Base-by-base conservation (phyloP, 2,888 invertebrate species). In the Tillus elongatus region DNA sequence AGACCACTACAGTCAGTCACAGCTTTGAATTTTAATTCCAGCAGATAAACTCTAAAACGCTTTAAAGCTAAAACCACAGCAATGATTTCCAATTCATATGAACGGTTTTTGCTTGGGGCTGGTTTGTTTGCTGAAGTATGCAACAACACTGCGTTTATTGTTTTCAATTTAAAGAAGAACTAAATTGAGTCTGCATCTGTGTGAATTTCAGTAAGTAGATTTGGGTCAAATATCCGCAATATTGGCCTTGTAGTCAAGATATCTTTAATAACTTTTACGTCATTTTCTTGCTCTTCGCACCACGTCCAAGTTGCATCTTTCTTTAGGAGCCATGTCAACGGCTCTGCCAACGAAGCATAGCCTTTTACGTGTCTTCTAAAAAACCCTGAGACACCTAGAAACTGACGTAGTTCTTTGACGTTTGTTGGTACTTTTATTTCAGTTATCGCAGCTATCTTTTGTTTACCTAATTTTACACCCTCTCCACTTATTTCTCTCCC, bases 361-460 rank as follows among this genome's bases (percentile, higher is more conserved):
- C 42, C 34, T 30, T 36, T 37, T 8, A 19, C n/a, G n/a, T 8
- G n/a, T n/a, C 24, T 6, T 8, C 24, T 6, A n/a, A 19, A 19
- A n/a, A 19, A 19, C 24, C 24, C 24, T 6, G 24, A 8, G 6
- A 19, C 6, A 6, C 24, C 24, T 19, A 19, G n/a, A n/a, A 8
- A 19, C n/a, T 19, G 24, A 19, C 24, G 24, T 19, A 6, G 6
- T 19, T 19, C 6, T 8, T 19, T 6, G n/a, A 19, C 24, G n/a
- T 19, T 19, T 8, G 24, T 19, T n/a, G 24, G 24, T 8, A n/a
- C n/a, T 19, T 6, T 6, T 6, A 19, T 8, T 19, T 19, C n/a
- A 8, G 6, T n/a, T 8, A 19, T 35, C 4, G 46, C 47, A 4
- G 30, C 26, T 9, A 43, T 16, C 38, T 50, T 49, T 27, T 13